Base-by-base conservation (phyloP, 2,113 vertebrate species). In the Chaenocephalus aceratus region DNA sequence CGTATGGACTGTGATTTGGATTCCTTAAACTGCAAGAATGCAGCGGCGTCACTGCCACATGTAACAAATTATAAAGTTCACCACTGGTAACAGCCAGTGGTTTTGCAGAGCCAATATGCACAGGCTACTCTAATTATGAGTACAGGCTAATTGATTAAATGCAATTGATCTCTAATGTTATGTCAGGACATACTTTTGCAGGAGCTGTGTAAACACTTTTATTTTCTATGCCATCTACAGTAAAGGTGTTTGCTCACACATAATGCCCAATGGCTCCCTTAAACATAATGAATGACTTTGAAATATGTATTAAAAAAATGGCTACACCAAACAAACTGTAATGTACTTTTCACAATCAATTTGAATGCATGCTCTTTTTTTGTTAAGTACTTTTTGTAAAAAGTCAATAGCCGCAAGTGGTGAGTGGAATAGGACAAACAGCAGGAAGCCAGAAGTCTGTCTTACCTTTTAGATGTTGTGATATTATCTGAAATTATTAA, bases 1-100 rank as follows among this genome's bases (percentile, higher is more conserved):
- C 82, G 45, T 59, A 68, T 59, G 66, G 69, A 52, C 64, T 51
- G 69, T 56, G 61, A 62, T 75, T 71, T 63, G 56, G 41, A 26
- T 62, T 72, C 80, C 56, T 72, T 54, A 80, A 68, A 77, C 72
- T 73, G 62, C 59, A 48, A 57, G 26, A 57, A 49, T 80, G 52
- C 59, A 41, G 23, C 13, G n/a, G 36, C 34, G 48, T 49, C 9
- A 23, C 58, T 0, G 3, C 82, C 36, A 62, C 23, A 57, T 16
- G 79, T 56, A 83, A 62, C 53, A 57, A 10, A 21, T 82, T 41
- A 83, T 57, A 53, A 57, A 12, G 15, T 63, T 63, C 30, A 67
- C 15, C 12, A 44, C 6, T 52, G 69, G 63, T 65, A 60, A 12
- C 3, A 53, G 53, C 6, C 64, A 18, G 30, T 13, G 15, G 6